Conservation (phyloP, 2,113 vertebrate genomes). For the Podilymbus podiceps region DNA sequence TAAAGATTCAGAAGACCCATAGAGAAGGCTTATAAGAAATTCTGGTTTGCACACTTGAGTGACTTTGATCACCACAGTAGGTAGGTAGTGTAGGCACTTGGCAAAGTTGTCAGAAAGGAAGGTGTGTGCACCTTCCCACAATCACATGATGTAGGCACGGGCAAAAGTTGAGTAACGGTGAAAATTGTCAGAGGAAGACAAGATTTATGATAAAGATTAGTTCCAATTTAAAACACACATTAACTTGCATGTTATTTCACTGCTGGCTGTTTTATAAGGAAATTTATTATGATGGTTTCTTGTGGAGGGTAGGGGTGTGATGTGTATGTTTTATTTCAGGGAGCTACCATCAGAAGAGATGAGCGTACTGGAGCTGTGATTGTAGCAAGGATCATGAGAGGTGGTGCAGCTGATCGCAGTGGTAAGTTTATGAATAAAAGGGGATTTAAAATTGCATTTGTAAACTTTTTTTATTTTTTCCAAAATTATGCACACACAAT, state of each 20-base stretch:
- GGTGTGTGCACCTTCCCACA: neutral
- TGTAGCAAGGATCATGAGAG: slow-evolving; percentile 93
- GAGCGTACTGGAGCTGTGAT: slow-evolving; percentile 91
- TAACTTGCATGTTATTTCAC: neutral
- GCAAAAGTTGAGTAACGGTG: neutral
- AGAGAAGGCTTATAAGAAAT: neutral
- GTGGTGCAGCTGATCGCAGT: slow-evolving; percentile 91
- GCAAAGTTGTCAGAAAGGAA: neutral
- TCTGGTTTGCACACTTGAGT: neutral
- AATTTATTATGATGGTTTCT: neutral
- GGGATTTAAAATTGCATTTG: neutral
- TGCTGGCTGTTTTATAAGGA: neutral
- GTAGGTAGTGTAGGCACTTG: neutral
- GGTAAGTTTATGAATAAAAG: slow-evolving; percentile 71
- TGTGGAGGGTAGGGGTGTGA: neutral
- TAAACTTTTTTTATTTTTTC: neutral
- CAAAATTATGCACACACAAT: no score
- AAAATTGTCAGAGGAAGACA: neutral
- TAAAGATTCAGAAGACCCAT: neutral
- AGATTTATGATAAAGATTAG: neutral
- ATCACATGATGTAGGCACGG: rapidly evolving
- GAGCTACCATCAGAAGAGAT: slow-evolving; percentile 91
- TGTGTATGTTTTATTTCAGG: slow-evolving; percentile 69
- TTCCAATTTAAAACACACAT: neutral
- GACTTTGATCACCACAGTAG: neutral